phyloP scores from a whole-genome alignment of 2,797 vertebrate genomes.

The Pelobates cultripes region DNA sequence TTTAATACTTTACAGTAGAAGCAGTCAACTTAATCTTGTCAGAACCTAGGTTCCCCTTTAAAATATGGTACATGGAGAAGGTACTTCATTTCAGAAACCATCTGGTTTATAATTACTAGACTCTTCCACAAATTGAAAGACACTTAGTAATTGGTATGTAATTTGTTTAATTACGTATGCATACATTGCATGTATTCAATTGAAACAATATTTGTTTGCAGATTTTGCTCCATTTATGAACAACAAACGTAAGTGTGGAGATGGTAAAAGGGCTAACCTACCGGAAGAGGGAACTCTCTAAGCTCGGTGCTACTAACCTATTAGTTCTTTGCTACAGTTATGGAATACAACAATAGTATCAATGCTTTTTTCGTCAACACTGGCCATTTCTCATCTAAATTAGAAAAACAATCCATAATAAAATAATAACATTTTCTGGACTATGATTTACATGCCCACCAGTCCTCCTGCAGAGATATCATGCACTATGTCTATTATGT shows the following conservation, averaged over 20 bases:
- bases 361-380: no score
- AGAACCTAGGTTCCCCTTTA: no score
- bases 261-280: constrained; percentile 72
- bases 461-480: no score
- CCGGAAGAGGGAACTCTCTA: constrained; percentile 60
- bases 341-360: not conserved
- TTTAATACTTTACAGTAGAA: not conserved
- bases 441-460: no score
- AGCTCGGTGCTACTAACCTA: constrained; percentile 68
- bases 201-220: constrained; percentile 84
- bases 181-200: constrained; percentile 64
- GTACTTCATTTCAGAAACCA: not conserved
- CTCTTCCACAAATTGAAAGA: not conserved
- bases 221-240: constrained; percentile 82
- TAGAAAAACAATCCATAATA: no score
- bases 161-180: not conserved
- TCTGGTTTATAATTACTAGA: not conserved
- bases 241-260: constrained; percentile 86
- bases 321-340: constrained; percentile 71
- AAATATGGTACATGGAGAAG: no score
- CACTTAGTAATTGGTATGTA: not conserved
- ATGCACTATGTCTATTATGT: no score
- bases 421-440: no score
- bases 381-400: no score
- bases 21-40: no score